Percentiles rank a stretch among this genome's conserved stretches.
Conservation (phyloP, 2,888 invertebrate genomes). For the Bugula neritina region DNA sequence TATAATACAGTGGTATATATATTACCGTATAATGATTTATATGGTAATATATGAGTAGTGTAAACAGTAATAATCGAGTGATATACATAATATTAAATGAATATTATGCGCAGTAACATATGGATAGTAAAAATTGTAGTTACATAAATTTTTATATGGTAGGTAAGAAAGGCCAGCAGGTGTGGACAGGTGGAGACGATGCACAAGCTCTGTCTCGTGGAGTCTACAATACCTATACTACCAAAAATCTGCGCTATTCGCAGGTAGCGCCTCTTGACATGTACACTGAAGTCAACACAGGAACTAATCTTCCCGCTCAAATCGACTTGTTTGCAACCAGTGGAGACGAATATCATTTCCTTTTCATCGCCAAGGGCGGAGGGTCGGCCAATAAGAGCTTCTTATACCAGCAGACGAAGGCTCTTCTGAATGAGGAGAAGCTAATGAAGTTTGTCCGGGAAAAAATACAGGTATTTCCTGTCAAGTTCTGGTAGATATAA, state of each 20-base stretch:
- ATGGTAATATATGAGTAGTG: no score
- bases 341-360: conserved; percentile 49
- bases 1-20: no score
- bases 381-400: conserved; percentile 54
- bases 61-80: no score
- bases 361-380: conserved; percentile 54
- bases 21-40: no score
- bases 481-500: neutral
- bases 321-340: conserved; percentile 50
- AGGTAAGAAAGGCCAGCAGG: conserved; percentile 54
- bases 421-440: conserved; percentile 51
- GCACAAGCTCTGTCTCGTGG: conserved; percentile 49
- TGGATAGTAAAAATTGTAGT: no score
- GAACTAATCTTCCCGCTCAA: conserved; percentile 53
- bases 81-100: no score
- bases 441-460: conserved; percentile 49
- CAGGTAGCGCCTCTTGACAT: conserved; percentile 53
- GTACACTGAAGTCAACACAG: conserved; percentile 52
- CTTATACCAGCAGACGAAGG: conserved; percentile 53
- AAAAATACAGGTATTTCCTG: conserved; percentile 47
- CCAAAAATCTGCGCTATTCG: conserved; percentile 51
- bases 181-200: conserved; percentile 51
- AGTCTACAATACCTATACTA: conserved; percentile 53
- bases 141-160: no score
- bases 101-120: no score